phyloP scores from a whole-genome alignment of 2,113 vertebrate species.

The Neoarius graeffei region DNA sequence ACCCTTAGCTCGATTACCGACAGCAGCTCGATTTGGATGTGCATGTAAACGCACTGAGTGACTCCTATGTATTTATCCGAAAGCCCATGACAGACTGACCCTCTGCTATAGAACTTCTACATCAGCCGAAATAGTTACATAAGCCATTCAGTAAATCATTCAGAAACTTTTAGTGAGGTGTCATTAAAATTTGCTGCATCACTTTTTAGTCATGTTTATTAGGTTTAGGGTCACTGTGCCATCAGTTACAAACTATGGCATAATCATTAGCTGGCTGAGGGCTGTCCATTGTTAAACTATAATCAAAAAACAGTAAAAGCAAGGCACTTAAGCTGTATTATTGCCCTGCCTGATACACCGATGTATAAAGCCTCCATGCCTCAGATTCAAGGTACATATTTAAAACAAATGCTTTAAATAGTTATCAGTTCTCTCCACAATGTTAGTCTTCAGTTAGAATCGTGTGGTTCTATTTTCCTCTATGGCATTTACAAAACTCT shows the following conservation, averaged over 20 bases:
- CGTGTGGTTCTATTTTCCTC: not conserved
- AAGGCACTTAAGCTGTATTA: not conserved
- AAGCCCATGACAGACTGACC: not conserved
- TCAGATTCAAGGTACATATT: slow-evolving; percentile 2
- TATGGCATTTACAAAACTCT: no score
- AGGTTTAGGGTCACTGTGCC: not conserved
- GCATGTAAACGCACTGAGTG: no score
- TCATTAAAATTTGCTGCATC: not conserved
- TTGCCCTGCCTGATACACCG: not conserved
- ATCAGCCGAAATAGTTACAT: slow-evolving; percentile 25
- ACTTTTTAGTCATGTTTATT: not conserved
- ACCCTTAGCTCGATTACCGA: no score
- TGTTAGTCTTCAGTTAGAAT: not conserved
- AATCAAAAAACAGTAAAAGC: not conserved
- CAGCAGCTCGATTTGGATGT: no score
- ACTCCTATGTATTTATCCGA: slow-evolving; percentile 23
- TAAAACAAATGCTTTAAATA: not conserved
- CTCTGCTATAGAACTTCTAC: slow-evolving; percentile 26
- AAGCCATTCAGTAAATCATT: slow-evolving; percentile 25
- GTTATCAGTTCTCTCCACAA: not conserved
- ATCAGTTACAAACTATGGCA: not conserved
- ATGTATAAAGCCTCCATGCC: slow-evolving; percentile 1
- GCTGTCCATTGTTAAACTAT: not conserved
- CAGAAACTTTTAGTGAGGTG: not conserved
- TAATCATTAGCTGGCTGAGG: not conserved